Percentiles rank a stretch among this genome's conserved stretches.
phyloP scores from a whole-genome alignment of 2,888 invertebrate species.

The Pilophorus perplexus region DNA sequence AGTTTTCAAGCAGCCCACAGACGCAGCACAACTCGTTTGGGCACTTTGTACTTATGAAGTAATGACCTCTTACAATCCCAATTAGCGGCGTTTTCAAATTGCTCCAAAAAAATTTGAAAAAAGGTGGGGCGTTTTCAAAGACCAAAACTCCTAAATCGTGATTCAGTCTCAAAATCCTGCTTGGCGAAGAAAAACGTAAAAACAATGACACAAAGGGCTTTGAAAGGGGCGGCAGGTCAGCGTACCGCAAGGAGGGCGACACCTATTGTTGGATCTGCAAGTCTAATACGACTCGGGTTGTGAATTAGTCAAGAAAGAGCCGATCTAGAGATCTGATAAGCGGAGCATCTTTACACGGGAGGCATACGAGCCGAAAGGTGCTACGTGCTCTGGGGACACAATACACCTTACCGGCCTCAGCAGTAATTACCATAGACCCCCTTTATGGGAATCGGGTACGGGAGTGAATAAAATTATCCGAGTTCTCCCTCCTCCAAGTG shows the following conservation, averaged over 20 bases:
- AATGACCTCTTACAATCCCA: too few species aligned
- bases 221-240: conserved; percentile 19
- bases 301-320: conserved; percentile 33
- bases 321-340: conserved; percentile 28
- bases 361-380: conserved; percentile 8
- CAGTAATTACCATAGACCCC: neutral
- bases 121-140: too few species aligned
- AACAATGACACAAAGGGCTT: conserved; percentile 12
- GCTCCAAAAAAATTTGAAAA: too few species aligned
- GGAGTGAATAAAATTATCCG: too few species aligned
- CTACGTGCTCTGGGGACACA: conserved; percentile 22
- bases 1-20: too few species aligned
- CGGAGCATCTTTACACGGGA: conserved; percentile 26
- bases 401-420: too few species aligned
- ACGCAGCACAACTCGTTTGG: too few species aligned
- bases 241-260: conserved; percentile 26
- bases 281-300: conserved; percentile 27
- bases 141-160: too few species aligned
- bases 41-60: too few species aligned
- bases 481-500: too few species aligned
- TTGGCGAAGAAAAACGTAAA: neutral
- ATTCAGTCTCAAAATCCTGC: too few species aligned
- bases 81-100: too few species aligned
- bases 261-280: conserved; percentile 38
- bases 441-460: neutral